Evolutionary conservation across 2,888 invertebrate genomes (phyloP).

Genomic region (Seira musarum): DNA sequence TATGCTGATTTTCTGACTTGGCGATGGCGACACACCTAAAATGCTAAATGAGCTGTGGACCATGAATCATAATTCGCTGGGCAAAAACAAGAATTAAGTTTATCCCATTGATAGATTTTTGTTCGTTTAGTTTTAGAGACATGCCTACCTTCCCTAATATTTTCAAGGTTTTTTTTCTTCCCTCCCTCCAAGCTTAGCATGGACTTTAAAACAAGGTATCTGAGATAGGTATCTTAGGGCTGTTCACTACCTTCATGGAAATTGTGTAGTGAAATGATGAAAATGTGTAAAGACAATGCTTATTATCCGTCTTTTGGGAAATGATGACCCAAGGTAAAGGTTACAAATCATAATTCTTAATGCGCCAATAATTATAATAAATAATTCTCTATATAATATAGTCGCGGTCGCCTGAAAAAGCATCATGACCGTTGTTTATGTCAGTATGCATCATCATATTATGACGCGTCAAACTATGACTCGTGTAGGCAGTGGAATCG

Average conservation of each 20-base stretch:
- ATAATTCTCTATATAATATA: background rate
- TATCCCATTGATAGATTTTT: conserved; percentile 1
- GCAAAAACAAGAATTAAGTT: background rate
- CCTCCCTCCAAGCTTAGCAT: conserved; percentile 5
- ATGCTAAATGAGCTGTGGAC: conserved; percentile 25
- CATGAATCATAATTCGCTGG: background rate
- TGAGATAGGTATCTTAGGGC: background rate
- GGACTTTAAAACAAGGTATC: background rate
- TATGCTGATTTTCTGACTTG: too few species aligned
- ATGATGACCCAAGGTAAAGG: conserved; percentile 42
- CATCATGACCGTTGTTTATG: too few species aligned
- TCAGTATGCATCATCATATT: too few species aligned
- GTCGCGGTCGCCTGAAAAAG: background rate
- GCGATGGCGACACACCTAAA: conserved; percentile 23
- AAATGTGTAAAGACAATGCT: too few species aligned
- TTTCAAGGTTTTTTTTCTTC: conserved; percentile 40
- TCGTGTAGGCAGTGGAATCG: conserved; percentile 1
- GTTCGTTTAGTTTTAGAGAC: background rate
- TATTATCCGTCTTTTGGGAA: background rate
- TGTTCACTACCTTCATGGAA: conserved; percentile 7
- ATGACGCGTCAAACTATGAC: background rate
- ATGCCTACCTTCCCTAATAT: conserved; percentile 8
- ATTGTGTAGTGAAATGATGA: too few species aligned
- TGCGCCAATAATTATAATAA: background rate
- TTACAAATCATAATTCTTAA: conserved; percentile 11